Conservation (phyloP, 2,797 vertebrate species). For the Trachops cirrhosus region DNA sequence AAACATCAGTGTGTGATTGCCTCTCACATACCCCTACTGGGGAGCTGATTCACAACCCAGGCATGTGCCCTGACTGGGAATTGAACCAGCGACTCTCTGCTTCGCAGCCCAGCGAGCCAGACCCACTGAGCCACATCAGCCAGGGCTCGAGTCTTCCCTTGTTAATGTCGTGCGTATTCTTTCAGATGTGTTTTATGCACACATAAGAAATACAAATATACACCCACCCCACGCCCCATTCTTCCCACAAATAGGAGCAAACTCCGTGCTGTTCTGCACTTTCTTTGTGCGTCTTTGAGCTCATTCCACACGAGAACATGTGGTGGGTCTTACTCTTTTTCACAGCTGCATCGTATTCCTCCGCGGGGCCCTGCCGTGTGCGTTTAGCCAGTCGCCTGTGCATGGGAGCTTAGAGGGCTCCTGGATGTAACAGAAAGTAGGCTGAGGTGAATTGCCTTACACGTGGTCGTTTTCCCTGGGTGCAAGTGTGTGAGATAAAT, state of each 20-base stretch:
- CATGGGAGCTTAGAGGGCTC: background rate
- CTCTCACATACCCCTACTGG: too few species aligned
- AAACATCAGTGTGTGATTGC: too few species aligned
- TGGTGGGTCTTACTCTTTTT: background rate
- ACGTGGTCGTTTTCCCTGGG: fast-evolving
- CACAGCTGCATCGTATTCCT: background rate
- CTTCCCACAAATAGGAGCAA: background rate
- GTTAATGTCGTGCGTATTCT: too few species aligned
- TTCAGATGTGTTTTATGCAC: background rate
- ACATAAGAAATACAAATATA: background rate
- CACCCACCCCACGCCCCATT: background rate
- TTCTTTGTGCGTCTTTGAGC: background rate
- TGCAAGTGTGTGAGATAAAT: background rate
- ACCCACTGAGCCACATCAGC: too few species aligned
- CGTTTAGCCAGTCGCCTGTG: background rate
- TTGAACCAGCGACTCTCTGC: too few species aligned
- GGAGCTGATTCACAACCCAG: too few species aligned
- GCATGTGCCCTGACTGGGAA: too few species aligned
- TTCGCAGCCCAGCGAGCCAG: too few species aligned
- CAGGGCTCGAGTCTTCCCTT: background rate
- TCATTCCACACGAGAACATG: fast-evolving
- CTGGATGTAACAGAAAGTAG: background rate
- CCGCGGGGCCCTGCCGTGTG: fast-evolving
- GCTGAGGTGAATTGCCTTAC: background rate
- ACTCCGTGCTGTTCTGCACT: background rate